Evolutionary conservation across 2,888 invertebrate species (phyloP), one percentile per base, ranked within the genome.

Genomic region (Arenicola marina): DNA sequence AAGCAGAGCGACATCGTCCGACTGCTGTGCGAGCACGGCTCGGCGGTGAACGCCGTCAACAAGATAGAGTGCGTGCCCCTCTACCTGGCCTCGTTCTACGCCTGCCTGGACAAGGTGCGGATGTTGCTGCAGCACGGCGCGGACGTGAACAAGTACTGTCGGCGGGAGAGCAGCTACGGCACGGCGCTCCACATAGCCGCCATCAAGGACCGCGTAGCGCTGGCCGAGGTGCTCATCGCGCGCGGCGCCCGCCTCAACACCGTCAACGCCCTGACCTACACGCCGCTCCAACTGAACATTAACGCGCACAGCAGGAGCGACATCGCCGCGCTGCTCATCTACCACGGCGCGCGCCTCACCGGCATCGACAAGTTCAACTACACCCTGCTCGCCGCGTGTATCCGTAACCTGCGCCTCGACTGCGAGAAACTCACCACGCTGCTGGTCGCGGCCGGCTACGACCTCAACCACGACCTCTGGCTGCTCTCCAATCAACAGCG

Each of bases 121-220:
- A 51, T 66, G 4, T 51, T 71, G 33, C 53, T 71, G 1, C 24
- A 48, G 4, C 56, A 69, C 43, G 71, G 68, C 4, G 67, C 68
- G 26, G 55, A 65, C 29, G 58, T 66, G 1, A 66, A 68, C 51
- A 44, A 43, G 18, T 59, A 38, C 18, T 62, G 65, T 54, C 28
- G 32, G 15, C 34, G 66, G 29, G 63, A 59, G 33, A 64, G 61
- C 57, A 63, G 62, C 28, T 70, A 69, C 38, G 70, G 68, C 7
- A 65, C 68, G 4, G 65, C 70, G 1, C 59, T 71, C 15, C 71
- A 71, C 51, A 61, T 71, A 18, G 71, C 67, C 4, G 66, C 71
- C 7, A 51, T 65, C 43, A 68, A 68, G 46, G 66, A 70, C 44
- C 61, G 62, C 21, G 33, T 59, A 2, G 44, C 51, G 4, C 53